phyloP scores from a whole-genome alignment of 2,888 invertebrate species.

The Sphaerophoria rueppellii region DNA sequence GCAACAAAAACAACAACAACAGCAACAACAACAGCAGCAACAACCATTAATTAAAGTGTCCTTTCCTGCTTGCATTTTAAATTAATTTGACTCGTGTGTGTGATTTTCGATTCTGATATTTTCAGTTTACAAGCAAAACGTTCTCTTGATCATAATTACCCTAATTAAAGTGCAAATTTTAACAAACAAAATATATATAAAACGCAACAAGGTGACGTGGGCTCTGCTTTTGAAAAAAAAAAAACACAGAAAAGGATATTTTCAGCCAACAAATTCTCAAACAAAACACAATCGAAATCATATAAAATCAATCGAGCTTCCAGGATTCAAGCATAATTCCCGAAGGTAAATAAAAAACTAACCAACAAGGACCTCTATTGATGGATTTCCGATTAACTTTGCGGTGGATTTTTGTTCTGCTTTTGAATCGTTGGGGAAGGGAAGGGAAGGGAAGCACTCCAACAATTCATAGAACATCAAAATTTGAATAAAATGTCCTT shows the following conservation, averaged over 20 bases:
- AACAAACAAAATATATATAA: slow-evolving; percentile 9
- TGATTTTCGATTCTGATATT: slow-evolving; percentile 50
- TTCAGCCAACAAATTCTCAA: slow-evolving; percentile 17
- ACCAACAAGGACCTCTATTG: background rate
- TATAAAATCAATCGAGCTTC: slow-evolving; percentile 44
- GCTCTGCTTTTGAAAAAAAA: background rate
- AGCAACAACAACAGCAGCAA: background rate
- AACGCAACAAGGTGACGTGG: slow-evolving; percentile 57
- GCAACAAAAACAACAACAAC: background rate
- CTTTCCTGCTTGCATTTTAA: slow-evolving; percentile 42
- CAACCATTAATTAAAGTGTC: slow-evolving; percentile 4
- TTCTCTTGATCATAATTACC: slow-evolving; percentile 34
- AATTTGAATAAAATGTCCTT: slow-evolving; percentile 21
- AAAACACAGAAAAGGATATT: slow-evolving; percentile 18
- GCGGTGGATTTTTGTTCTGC: background rate
- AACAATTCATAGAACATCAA: slow-evolving; percentile 4
- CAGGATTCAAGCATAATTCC: slow-evolving; percentile 50
- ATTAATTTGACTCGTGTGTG: slow-evolving; percentile 38
- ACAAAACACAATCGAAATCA: slow-evolving; percentile 19
- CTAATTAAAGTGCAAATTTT: slow-evolving; percentile 32
- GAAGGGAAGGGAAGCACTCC: background rate
- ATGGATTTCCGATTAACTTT: slow-evolving; percentile 29
- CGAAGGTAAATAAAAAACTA: slow-evolving; percentile 46
- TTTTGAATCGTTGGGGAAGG: background rate
- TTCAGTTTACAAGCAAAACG: slow-evolving; percentile 27